Percentiles rank a stretch among this genome's conserved stretches.
Conservation (phyloP, 2,113 vertebrate genomes). For the Aphelocoma coerulescens region DNA sequence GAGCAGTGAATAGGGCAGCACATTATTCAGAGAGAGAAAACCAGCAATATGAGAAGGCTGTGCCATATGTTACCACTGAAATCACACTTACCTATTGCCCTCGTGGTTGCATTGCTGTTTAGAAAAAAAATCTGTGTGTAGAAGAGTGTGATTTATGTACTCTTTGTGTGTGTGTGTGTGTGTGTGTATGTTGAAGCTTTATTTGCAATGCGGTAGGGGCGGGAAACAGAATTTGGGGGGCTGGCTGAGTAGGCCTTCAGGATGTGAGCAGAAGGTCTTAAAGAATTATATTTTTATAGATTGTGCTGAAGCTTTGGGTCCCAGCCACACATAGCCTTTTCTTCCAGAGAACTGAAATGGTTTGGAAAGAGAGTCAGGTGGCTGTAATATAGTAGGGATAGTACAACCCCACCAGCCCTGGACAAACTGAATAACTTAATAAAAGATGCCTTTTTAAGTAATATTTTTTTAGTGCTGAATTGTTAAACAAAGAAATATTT, state of each 20-base stretch:
- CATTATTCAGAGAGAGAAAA: background rate
- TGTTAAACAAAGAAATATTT: slow-evolving; percentile 67
- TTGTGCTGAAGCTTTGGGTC: slow-evolving; percentile 36
- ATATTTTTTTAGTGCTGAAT: slow-evolving; percentile 72
- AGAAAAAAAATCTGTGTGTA: slow-evolving; percentile 44
- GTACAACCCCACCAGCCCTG: slow-evolving; percentile 63
- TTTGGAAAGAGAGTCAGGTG: slow-evolving; percentile 24
- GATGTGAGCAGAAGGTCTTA: slow-evolving; percentile 46
- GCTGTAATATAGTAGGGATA: slow-evolving; percentile 50
- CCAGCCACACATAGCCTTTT: slow-evolving; percentile 43
- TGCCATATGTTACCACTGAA: slow-evolving; percentile 54
- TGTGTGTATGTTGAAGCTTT: slow-evolving; percentile 42
- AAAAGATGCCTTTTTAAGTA: slow-evolving; percentile 71
- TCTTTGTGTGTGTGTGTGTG: background rate
- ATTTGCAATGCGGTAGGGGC: slow-evolving; percentile 40
- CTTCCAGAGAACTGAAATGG: slow-evolving; percentile 28
- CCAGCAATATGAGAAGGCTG: slow-evolving; percentile 57
- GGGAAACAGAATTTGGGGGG: slow-evolving; percentile 52
- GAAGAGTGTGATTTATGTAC: slow-evolving; percentile 41
- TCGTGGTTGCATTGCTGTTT: slow-evolving; percentile 58
- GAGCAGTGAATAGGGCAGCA: slow-evolving; percentile 26
- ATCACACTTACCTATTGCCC: slow-evolving; percentile 36
- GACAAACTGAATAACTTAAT: slow-evolving; percentile 56
- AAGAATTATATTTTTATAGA: slow-evolving; percentile 70
- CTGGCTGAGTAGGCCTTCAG: slow-evolving; percentile 66